Evolutionary conservation across 2,797 vertebrate species (phyloP).

Genomic region (Manis crassicaudata): DNA sequence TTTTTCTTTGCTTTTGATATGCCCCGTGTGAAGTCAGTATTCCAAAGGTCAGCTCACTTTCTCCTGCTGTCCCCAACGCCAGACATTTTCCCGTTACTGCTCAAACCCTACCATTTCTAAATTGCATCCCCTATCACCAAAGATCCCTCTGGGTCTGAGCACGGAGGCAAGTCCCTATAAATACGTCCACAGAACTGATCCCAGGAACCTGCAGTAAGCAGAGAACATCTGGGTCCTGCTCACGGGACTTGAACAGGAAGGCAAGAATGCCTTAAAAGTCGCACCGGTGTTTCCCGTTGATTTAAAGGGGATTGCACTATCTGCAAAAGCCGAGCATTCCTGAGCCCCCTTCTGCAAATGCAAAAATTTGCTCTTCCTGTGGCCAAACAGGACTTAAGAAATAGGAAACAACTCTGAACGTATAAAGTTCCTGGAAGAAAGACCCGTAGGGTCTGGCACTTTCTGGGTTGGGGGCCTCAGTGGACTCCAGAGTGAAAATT

Average conservation of each 20-base stretch:
- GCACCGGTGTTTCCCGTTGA: background rate
- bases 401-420: fast-evolving
- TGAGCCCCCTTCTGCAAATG: fast-evolving
- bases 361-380: background rate
- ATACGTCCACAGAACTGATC: fast-evolving
- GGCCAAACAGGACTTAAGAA: background rate
- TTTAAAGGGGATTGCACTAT: background rate
- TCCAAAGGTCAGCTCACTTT: fast-evolving
- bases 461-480: background rate
- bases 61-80: fast-evolving
- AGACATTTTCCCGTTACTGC: fast-evolving
- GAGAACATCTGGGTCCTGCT: background rate
- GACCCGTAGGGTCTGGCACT: fast-evolving
- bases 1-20: background rate
- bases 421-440: too few species aligned
- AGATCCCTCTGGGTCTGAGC: fast-evolving
- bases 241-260: background rate
- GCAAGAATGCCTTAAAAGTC: background rate
- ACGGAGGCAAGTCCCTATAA: fast-evolving
- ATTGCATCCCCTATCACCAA: fast-evolving
- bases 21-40: fast-evolving
- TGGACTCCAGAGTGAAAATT: too few species aligned
- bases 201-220: fast-evolving
- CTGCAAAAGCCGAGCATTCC: background rate
- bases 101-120: background rate